These are phyloP conservation scores for Probaryconus sp. DNA, from an alignment of 1,140 invertebrate genomes.

Conservation along the genomic window DNA sequence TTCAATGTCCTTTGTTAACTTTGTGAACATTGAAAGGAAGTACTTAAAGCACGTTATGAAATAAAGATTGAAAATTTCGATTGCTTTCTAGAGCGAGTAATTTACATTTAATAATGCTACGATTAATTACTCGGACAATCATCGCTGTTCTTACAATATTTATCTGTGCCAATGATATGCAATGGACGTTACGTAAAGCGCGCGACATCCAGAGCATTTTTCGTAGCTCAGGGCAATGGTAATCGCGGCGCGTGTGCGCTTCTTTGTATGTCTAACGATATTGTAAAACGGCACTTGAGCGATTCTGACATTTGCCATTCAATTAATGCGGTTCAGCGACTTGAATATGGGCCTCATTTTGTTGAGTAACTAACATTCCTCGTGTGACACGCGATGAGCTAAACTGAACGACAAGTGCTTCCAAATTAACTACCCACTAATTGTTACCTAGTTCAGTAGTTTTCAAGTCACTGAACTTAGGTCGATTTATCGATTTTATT, in stretches of 20 bases:
- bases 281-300: conserved; percentile 35
- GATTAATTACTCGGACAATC: conserved; percentile 40
- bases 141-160: conserved; percentile 17
- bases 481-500: too few species aligned
- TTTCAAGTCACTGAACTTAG: too few species aligned
- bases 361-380: conserved; percentile 51
- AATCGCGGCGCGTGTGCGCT: conserved; percentile 28
- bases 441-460: too few species aligned
- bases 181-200: conserved; percentile 25
- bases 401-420: conserved; percentile 23
- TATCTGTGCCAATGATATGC: conserved; percentile 47
- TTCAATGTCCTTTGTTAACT: too few species aligned
- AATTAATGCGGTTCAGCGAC: conserved; percentile 45
- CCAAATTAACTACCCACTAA: conserved; percentile 32
- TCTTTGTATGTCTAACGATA: conserved; percentile 46
- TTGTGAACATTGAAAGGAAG: too few species aligned
- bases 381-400: conserved; percentile 40
- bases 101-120: conserved; percentile 18
- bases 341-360: conserved; percentile 39
- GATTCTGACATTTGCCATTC: conserved; percentile 51
- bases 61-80: conserved; percentile 17
- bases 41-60: background rate
- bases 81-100: conserved; percentile 11
- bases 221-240: conserved; percentile 19
- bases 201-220: conserved; percentile 22